Conservation (phyloP, 1,140 invertebrate species). For the Grapholita molesta region DNA sequence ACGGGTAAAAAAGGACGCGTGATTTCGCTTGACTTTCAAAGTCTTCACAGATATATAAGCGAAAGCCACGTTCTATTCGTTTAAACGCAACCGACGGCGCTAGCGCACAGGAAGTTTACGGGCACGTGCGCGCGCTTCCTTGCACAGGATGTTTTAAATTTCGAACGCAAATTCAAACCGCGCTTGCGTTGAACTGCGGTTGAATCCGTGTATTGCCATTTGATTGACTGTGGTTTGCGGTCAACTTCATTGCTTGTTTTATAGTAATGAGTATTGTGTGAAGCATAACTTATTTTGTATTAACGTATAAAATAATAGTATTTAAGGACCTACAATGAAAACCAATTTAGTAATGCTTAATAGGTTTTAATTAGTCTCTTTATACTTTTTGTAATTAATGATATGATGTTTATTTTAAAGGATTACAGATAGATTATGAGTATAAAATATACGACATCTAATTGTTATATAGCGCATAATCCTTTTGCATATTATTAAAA, state of each 20-base stretch:
- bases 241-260: not conserved
- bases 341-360: too few relatives aligned
- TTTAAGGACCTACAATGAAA: too few relatives aligned
- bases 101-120: conserved; percentile 57
- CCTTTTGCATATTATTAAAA: too few relatives aligned
- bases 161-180: conserved; percentile 37
- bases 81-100: conserved; percentile 20
- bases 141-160: conserved; percentile 68
- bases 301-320: too few relatives aligned
- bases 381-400: too few relatives aligned
- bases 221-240: conserved; percentile 10
- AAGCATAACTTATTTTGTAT: not conserved
- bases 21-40: not conserved
- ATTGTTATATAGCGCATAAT: too few relatives aligned
- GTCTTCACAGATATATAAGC: not conserved
- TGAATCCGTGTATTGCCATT: not conserved
- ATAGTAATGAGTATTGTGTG: not conserved
- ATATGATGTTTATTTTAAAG: too few relatives aligned
- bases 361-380: too few relatives aligned
- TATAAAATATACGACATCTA: too few relatives aligned
- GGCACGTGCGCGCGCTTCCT: conserved; percentile 60
- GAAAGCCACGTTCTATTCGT: conserved; percentile 6
- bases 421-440: too few relatives aligned
- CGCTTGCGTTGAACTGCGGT: conserved; percentile 1
- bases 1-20: too few relatives aligned